Percentiles rank a stretch among this genome's conserved stretches.
Conservation (phyloP, 2,888 invertebrate species). For the Priapulus caudatus region DNA sequence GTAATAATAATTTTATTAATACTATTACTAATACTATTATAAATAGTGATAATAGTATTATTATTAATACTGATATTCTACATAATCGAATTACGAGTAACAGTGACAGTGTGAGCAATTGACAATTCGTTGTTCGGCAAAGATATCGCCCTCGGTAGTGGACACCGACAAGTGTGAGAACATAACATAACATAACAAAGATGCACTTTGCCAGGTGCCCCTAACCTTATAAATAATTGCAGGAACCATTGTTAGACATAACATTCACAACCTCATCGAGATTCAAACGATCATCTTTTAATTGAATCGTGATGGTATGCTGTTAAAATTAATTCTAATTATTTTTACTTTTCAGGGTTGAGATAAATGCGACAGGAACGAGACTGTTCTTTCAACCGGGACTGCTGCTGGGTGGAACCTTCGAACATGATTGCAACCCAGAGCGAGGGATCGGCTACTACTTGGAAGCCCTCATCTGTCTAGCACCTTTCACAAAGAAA, state of each 20-base stretch:
- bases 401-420: constrained; percentile 58
- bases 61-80: too few relatives aligned
- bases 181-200: background rate
- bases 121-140: too few relatives aligned
- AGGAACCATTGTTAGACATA: too few relatives aligned
- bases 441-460: constrained; percentile 71
- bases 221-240: too few relatives aligned
- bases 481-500: constrained; percentile 89
- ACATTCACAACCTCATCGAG: too few relatives aligned
- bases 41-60: too few relatives aligned
- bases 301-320: background rate
- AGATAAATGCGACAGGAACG: constrained; percentile 51
- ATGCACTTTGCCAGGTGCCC: background rate
- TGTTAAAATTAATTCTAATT: background rate
- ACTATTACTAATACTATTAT: too few relatives aligned
- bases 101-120: too few relatives aligned
- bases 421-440: constrained; percentile 73
- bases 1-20: too few relatives aligned
- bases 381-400: constrained; percentile 78
- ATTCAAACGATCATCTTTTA: constrained; percentile 5
- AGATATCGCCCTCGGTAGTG: too few relatives aligned
- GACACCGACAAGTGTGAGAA: too few relatives aligned
- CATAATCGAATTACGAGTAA: too few relatives aligned
- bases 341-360: constrained; percentile 12
- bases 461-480: constrained; percentile 69